Conservation (phyloP, 64 coral and sea anemone species). For the Stichodactyla mertensii region DNA sequence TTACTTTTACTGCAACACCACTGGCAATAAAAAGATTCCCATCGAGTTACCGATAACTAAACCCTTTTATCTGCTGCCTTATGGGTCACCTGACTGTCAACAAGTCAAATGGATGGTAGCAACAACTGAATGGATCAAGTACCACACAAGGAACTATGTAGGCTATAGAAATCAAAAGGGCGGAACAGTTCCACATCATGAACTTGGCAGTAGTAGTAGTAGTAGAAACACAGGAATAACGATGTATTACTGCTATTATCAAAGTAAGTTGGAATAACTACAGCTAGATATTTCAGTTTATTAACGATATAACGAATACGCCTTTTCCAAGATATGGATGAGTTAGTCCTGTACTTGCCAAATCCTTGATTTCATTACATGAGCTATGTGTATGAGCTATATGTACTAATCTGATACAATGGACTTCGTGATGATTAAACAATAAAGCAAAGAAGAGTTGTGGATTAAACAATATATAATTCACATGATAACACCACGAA, state of each 20-base stretch:
- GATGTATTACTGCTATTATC: slow-evolving; percentile 47
- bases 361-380: too few relatives aligned
- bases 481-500: too few relatives aligned
- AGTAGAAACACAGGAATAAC: slow-evolving; percentile 3
- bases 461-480: too few relatives aligned
- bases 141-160: neutral
- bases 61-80: slow-evolving; percentile 42
- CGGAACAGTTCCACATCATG: neutral
- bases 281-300: too few relatives aligned
- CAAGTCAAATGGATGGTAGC: slow-evolving; percentile 45
- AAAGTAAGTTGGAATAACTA: neutral
- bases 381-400: too few relatives aligned
- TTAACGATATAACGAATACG: too few relatives aligned
- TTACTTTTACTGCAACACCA: neutral
- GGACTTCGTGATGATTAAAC: too few relatives aligned
- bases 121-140: slow-evolving; percentile 47
- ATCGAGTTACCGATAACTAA: slow-evolving; percentile 7
- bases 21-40: neutral
- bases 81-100: slow-evolving; percentile 30
- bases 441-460: too few relatives aligned
- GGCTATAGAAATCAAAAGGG: too few relatives aligned
- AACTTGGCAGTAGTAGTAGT: neutral
- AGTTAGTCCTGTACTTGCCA: too few relatives aligned
- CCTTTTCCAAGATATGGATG: too few relatives aligned
- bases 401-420: too few relatives aligned